Conservation (phyloP, 2,113 vertebrate genomes). For the Nansenia antarctica region DNA sequence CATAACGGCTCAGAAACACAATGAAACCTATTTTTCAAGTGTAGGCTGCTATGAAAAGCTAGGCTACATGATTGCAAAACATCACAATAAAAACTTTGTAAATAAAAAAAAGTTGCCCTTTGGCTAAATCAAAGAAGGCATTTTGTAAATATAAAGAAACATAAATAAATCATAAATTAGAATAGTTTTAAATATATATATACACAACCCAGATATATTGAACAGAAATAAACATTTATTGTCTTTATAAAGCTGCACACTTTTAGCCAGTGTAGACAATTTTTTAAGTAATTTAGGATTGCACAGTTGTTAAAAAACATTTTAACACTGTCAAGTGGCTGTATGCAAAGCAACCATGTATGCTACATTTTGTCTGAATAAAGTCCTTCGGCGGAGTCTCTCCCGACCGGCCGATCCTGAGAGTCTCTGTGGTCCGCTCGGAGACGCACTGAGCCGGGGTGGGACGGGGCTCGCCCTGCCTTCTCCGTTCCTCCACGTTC, state of each 20-base stretch:
- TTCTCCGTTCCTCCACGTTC: slow-evolving; percentile 1
- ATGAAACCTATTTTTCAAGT: slow-evolving; percentile 80
- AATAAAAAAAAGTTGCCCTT: slow-evolving; percentile 73
- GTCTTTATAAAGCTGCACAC: slow-evolving; percentile 93
- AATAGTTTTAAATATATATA: slow-evolving; percentile 86
- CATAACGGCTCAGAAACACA: slow-evolving; percentile 84
- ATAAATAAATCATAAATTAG: slow-evolving; percentile 98
- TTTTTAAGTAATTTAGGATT: slow-evolving; percentile 79
- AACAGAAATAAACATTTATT: slow-evolving; percentile 69
- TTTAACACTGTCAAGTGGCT: slow-evolving; percentile 85
- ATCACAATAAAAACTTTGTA: slow-evolving; percentile 74
- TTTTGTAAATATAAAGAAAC: slow-evolving; percentile 74
- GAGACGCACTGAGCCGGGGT: background rate
- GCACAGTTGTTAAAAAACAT: slow-evolving; percentile 89
- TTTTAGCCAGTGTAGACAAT: slow-evolving; percentile 86
- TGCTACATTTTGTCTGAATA: slow-evolving; percentile 82
- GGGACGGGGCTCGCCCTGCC: no score
- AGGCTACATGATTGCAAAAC: slow-evolving; percentile 83
- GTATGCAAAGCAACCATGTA: slow-evolving; percentile 72
- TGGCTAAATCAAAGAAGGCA: slow-evolving; percentile 76
- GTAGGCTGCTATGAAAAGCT: slow-evolving; percentile 70
- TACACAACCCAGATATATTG: slow-evolving; percentile 68
- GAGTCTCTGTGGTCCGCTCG: slow-evolving; percentile 44
- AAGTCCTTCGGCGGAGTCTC: slow-evolving; percentile 55
- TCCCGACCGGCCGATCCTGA: slow-evolving; percentile 64